These are phyloP conservation scores for Limenitis camilla DNA, from an alignment of 2,888 invertebrate genomes.

Conservation along the genomic window DNA sequence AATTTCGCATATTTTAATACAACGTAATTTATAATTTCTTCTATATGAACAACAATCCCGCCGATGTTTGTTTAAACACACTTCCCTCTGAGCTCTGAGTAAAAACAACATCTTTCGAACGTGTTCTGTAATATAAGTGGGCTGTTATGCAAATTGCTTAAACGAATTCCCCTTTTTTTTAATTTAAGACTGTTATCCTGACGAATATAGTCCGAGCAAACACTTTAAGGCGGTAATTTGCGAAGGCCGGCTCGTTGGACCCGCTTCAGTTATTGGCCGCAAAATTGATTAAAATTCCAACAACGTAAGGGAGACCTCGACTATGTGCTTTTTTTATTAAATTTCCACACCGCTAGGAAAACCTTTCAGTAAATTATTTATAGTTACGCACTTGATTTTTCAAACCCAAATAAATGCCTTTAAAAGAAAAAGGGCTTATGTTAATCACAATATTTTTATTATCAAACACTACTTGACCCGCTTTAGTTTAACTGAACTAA, in stretches of 20 bases:
- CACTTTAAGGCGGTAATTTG: slow-evolving; percentile 59
- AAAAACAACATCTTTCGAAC: slow-evolving; percentile 18
- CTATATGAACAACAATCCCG: not conserved
- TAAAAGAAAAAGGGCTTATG: no score
- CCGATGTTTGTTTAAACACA: slow-evolving; percentile 9
- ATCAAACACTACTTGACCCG: no score
- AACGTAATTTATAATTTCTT: no score
- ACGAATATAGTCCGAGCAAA: slow-evolving; percentile 47
- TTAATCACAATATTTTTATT: no score
- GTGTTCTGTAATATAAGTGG: slow-evolving; percentile 32
- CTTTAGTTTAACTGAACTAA: no score
- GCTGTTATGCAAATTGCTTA: slow-evolving; percentile 39
- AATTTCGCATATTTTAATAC: no score
- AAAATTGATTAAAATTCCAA: slow-evolving; percentile 69
- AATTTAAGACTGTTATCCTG: slow-evolving; percentile 45
- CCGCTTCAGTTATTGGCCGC: slow-evolving; percentile 57
- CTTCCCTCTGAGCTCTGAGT: not conserved
- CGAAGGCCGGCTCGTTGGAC: slow-evolving; percentile 44
- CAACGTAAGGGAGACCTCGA: slow-evolving; percentile 36
- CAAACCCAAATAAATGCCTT: no score
- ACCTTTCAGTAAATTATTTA: not conserved
- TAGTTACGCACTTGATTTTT: no score
- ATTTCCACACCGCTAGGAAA: slow-evolving; percentile 30
- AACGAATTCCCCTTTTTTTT: slow-evolving; percentile 35
- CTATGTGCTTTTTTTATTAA: slow-evolving; percentile 44